Evolutionary conservation across 2,888 invertebrate species (phyloP).

Genomic region (Oligia fasciuncula): DNA sequence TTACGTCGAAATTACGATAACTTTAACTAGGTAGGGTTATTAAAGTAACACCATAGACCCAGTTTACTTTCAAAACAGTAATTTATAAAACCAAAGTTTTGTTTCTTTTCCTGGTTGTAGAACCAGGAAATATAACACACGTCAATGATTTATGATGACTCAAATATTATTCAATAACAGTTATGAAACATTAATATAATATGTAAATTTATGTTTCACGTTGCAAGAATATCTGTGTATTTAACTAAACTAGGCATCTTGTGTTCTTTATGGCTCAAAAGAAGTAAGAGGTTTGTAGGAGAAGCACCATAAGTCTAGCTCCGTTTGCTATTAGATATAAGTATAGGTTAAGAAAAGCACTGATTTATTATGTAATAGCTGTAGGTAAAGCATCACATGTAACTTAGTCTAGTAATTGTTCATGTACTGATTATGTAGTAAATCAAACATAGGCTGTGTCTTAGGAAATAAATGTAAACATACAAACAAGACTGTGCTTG

Average conservation of each 20-base stretch:
- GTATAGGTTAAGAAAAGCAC: too few species aligned
- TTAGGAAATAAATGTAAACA: too few species aligned
- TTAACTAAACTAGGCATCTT: background rate
- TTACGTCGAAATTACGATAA: background rate
- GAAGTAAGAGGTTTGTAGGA: too few species aligned
- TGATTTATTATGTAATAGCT: too few species aligned
- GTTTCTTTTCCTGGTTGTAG: background rate
- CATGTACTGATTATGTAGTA: too few species aligned
- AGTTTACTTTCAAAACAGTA: background rate
- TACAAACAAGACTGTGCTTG: too few species aligned
- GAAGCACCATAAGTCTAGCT: too few species aligned
- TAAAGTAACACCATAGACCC: too few species aligned
- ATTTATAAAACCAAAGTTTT: background rate
- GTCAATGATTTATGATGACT: constrained; percentile 14
- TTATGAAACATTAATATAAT: background rate
- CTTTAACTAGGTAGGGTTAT: background rate
- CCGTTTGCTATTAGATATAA: too few species aligned
- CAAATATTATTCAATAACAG: constrained; percentile 7
- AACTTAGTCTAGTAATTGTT: too few species aligned
- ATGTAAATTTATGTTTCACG: background rate
- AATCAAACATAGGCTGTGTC: too few species aligned
- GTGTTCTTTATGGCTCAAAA: background rate
- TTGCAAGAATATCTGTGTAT: background rate
- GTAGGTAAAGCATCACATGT: too few species aligned
- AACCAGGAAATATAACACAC: background rate